Percentiles rank a stretch among this genome's conserved stretches.
phyloP scores from a whole-genome alignment of 2,113 vertebrate species.

The Onychostruthus taczanowskii region DNA sequence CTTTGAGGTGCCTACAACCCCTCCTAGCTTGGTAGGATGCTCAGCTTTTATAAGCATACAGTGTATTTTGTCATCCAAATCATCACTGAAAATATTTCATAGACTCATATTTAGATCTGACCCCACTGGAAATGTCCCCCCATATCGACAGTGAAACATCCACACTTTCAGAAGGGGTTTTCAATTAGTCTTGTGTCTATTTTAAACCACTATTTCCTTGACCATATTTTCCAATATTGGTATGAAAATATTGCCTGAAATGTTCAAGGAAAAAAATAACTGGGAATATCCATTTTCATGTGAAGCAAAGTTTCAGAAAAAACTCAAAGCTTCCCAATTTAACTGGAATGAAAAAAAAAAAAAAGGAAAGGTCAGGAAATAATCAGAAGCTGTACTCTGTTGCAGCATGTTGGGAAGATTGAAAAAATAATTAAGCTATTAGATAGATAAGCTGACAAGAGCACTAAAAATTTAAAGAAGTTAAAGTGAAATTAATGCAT shows the following conservation, averaged over 20 bases:
- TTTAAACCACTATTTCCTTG: neutral
- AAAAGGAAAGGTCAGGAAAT: neutral
- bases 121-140: neutral
- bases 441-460: neutral
- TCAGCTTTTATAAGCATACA: neutral
- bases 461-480: constrained; percentile 14
- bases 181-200: neutral
- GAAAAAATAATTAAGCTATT: constrained; percentile 30
- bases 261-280: neutral
- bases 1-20: neutral
- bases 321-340: neutral
- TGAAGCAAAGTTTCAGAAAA: neutral
- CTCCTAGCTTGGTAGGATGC: neutral
- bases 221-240: neutral
- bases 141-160: neutral
- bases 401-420: neutral
- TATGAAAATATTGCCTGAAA: neutral
- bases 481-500: neutral
- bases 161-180: neutral
- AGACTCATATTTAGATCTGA: neutral
- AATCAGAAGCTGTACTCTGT: neutral
- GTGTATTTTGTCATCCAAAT: neutral
- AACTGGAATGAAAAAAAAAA: neutral
- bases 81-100: neutral
- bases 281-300: neutral